phyloP scores from a whole-genome alignment of 2,797 vertebrate species.

The Semaprochilodus insignis region DNA sequence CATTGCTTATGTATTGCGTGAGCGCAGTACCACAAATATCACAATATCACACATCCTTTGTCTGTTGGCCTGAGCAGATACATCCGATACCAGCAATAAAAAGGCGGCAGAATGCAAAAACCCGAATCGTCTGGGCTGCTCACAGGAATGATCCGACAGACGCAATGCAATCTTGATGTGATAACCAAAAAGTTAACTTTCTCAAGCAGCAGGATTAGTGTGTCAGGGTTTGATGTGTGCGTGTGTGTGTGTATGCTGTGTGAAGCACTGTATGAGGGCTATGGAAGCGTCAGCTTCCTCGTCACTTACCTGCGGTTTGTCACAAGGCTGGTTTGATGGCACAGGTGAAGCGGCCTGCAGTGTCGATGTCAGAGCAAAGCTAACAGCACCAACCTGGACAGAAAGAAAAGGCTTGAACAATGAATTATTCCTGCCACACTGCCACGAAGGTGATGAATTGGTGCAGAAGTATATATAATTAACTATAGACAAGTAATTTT shows the following conservation, averaged over 20 bases:
- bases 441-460: neutral
- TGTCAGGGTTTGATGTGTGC: conserved; percentile 39
- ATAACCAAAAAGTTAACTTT: conserved; percentile 60
- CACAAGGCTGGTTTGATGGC: conserved; percentile 44
- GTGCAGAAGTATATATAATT: neutral
- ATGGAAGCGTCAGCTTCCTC: conserved; percentile 26
- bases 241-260: neutral
- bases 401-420: conserved; percentile 94
- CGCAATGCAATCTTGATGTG: conserved; percentile 51
- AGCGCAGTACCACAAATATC: conserved; percentile 62
- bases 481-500: too few species aligned
- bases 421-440: conserved; percentile 89
- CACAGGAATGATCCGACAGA: conserved; percentile 46
- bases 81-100: conserved; percentile 62
- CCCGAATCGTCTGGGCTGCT: conserved; percentile 31
- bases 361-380: conserved; percentile 79
- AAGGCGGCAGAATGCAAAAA: conserved; percentile 48
- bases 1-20: conserved; percentile 82
- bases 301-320: conserved; percentile 68
- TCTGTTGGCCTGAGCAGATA: conserved; percentile 74
- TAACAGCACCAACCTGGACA: conserved; percentile 94
- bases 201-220: conserved; percentile 29
- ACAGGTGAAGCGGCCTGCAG: conserved; percentile 42
- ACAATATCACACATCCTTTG: conserved; percentile 72
- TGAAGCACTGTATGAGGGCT: neutral